Conservation (phyloP, 1,140 invertebrate genomes). For the Drosophila pseudoobscura region DNA sequence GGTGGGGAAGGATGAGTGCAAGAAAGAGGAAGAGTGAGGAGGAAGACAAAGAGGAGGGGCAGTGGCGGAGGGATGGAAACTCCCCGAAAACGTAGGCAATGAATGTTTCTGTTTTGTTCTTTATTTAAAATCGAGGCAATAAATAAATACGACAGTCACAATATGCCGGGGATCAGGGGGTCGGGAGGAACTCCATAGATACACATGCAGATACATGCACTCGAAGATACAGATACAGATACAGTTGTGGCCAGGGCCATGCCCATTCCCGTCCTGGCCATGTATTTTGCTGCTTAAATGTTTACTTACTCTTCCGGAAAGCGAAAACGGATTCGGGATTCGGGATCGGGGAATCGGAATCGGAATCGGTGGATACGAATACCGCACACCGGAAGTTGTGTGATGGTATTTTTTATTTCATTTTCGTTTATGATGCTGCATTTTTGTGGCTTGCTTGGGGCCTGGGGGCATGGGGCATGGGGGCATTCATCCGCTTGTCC, state of each 20-base stretch:
- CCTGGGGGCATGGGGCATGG: neutral
- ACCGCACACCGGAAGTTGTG: slow-evolving; percentile 30
- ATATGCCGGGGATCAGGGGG: slow-evolving; percentile 36
- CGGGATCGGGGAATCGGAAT: neutral
- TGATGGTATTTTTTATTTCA: slow-evolving; percentile 30
- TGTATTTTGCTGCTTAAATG: slow-evolving; percentile 30
- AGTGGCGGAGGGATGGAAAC: neutral
- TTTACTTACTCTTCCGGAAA: slow-evolving; percentile 23
- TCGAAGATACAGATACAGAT: too few species aligned
- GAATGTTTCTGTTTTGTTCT: too few species aligned
- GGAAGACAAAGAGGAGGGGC: neutral
- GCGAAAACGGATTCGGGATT: slow-evolving; percentile 31
- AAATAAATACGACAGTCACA: slow-evolving; percentile 74
- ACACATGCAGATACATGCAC: slow-evolving; percentile 3
- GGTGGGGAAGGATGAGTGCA: too few species aligned
- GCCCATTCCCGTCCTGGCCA: slow-evolving; percentile 18
- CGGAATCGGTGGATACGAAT: neutral
- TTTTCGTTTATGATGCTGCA: slow-evolving; percentile 61
- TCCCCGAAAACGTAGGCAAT: slow-evolving; percentile 25
- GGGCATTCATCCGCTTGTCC: slow-evolving; percentile 1
- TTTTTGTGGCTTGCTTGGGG: slow-evolving; percentile 62
- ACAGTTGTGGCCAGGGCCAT: too few species aligned
- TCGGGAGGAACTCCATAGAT: neutral
- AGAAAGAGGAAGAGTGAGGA: neutral
- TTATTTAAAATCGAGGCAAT: slow-evolving; percentile 49